phyloP scores from a whole-genome alignment of 2,888 invertebrate genomes.

The Rhagonycha lutea region DNA sequence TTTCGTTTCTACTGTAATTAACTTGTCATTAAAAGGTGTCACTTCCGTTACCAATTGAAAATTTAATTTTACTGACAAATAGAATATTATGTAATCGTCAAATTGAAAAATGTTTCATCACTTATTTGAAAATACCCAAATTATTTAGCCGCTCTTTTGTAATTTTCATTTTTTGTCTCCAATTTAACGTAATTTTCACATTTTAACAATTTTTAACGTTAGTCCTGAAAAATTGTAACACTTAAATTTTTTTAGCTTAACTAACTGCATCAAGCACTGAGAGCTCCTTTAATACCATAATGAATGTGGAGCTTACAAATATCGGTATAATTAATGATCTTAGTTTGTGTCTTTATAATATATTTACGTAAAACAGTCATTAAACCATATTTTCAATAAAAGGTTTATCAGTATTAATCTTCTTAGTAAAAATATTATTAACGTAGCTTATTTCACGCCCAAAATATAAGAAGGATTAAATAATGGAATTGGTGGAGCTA shows the following conservation, averaged over 20 bases:
- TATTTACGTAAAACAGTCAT: neutral
- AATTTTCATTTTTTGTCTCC: neutral
- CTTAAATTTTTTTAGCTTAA: neutral
- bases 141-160: neutral
- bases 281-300: constrained; percentile 1
- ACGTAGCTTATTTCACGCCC: neutral
- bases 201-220: neutral
- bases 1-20: constrained; percentile 49
- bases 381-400: neutral
- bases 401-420: neutral
- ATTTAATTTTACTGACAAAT: constrained; percentile 18
- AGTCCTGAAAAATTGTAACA: neutral
- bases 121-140: no score
- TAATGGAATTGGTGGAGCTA: neutral
- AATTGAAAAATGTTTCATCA: neutral
- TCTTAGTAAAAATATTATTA: constrained; percentile 2
- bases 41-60: constrained; percentile 29
- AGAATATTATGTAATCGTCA: neutral
- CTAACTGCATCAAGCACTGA: neutral
- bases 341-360: neutral
- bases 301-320: neutral
- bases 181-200: neutral
- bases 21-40: constrained; percentile 42
- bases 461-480: neutral
- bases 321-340: neutral